These are phyloP conservation scores for Elanoides forficatus DNA, from an alignment of 2,113 vertebrate genomes.

Conservation along the genomic window DNA sequence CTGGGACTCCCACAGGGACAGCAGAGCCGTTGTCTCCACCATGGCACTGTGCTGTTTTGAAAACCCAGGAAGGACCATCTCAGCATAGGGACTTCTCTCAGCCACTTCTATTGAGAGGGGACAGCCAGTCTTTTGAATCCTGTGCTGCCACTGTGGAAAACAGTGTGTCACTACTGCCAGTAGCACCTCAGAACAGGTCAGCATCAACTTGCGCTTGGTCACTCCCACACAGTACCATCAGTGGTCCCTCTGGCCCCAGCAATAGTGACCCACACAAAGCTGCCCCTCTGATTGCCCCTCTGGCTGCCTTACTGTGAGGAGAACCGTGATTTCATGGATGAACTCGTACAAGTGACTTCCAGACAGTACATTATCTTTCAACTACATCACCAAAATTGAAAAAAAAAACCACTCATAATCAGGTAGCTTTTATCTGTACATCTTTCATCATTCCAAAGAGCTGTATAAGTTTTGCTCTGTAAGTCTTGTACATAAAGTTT, in stretches of 20 bases:
- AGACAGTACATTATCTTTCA: not conserved
- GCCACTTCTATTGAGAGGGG: not conserved
- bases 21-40: not conserved
- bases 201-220: not conserved
- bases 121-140: not conserved
- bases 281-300: not conserved
- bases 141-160: not conserved
- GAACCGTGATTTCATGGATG: not conserved
- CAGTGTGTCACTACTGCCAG: accelerated
- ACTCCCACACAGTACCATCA: not conserved
- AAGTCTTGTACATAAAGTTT: not conserved
- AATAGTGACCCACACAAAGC: not conserved
- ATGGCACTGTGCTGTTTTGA: not conserved
- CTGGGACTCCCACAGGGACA: not conserved
- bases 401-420: not conserved
- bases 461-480: not conserved
- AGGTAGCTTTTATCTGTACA: not conserved
- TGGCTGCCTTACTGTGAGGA: not conserved
- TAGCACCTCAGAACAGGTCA: not conserved
- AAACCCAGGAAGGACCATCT: not conserved
- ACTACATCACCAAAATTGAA: not conserved
- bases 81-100: not conserved
- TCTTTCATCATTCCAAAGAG: not conserved
- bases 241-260: not conserved
- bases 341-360: not conserved